phyloP scores from a whole-genome alignment of 2,888 invertebrate genomes.

The Lasioglossum vierecki region DNA sequence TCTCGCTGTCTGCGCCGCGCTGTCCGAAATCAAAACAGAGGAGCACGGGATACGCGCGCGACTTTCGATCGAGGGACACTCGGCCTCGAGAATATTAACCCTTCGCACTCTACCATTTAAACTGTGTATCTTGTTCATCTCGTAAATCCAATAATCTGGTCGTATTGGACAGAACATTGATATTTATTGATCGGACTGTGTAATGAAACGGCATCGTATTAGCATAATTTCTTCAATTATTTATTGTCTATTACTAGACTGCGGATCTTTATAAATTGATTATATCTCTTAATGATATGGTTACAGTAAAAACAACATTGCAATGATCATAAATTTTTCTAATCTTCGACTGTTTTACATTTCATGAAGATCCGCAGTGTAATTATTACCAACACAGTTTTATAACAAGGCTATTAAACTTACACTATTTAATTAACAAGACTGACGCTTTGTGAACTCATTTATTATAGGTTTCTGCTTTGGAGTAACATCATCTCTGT shows the following conservation, averaged over 20 bases:
- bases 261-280: no score
- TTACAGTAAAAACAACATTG: no score
- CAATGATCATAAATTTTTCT: no score
- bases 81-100: not conserved
- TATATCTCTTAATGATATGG: no score
- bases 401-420: not conserved
- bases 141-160: not conserved
- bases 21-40: slow-evolving; percentile 74
- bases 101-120: not conserved
- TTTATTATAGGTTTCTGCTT: not conserved
- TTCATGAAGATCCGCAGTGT: no score
- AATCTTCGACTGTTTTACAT: no score
- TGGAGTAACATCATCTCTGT: not conserved
- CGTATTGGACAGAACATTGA: not conserved
- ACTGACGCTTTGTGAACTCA: not conserved
- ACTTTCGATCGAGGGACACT: slow-evolving; percentile 39
- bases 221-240: not conserved
- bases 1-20: slow-evolving; percentile 67
- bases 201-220: not conserved
- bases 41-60: slow-evolving; percentile 59
- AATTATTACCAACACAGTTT: not conserved
- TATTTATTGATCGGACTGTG: not conserved
- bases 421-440: not conserved
- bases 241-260: not conserved
- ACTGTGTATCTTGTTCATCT: not conserved